Evolutionary conservation across 2,797 vertebrate genomes (phyloP), one percentile per base, ranked within the genome.

Genomic region (Salarias fasciatus): DNA sequence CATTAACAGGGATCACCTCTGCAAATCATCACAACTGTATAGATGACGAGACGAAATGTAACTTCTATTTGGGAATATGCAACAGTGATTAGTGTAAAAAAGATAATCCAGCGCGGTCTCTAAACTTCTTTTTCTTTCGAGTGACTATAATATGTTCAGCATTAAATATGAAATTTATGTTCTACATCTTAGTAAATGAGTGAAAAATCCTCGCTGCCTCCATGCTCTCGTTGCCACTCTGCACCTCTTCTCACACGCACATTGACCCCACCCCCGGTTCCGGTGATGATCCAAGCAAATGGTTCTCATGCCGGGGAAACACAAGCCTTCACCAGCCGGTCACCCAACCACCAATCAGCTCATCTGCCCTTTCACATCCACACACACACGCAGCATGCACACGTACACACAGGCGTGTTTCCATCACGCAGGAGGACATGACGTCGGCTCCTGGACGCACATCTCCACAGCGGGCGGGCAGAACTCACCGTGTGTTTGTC

Each of bases 241-340:
- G 4, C 53, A 51, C 42, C 35, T 43, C 10, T 15, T 3, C 47
- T 41, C 43, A 38, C 45, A 60, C 38, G 48, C 58, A 44, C 57
- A 53, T 48, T 49, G 6, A 15, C 35, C 9, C 12, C 18, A 24
- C 18, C 18, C 18, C 18, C 18, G 18, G 18, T 24, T 2, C 2
- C 18, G 57, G 67, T 80, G 82, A 83, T 79, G 79, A 87, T 86
- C 76, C 76, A 84, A 86, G 77, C 69, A 66, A 63, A 77, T 61
- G 33, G 45, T 63, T 70, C 72, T 86, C 75, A 79, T 89, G 75
- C 83, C 83, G 88, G 75, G 69, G 88, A 85, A 88, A 90, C 78
- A 73, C 58, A 63, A 88, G 67, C 83, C 62, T 84, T 88, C 72
- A 80, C 86, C 93, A 94, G 91, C 76, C 76, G 77, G 82, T 91